Conservation (phyloP, 2,797 vertebrate species). For the Rhynchotus rufescens region DNA sequence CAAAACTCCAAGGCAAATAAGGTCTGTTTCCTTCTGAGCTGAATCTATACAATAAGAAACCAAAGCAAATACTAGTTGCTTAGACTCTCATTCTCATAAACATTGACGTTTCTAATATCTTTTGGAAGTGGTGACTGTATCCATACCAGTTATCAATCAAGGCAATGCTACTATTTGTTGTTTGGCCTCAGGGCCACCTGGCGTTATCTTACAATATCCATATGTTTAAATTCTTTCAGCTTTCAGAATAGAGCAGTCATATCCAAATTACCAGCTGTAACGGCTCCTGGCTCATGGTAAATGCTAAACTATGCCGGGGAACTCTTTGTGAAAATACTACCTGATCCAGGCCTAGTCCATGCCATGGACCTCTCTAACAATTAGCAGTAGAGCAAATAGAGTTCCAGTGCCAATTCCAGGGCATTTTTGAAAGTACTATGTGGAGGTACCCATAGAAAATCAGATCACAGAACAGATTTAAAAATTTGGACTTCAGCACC, state of each 20-base stretch:
- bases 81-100: neutral
- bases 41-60: neutral
- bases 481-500: neutral
- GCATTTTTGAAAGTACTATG: neutral
- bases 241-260: neutral
- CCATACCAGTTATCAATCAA: neutral
- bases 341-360: neutral
- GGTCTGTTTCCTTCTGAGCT: neutral
- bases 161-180: neutral
- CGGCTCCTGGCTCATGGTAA: neutral
- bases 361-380: neutral
- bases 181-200: neutral
- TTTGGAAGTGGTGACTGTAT: neutral
- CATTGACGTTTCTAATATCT: neutral
- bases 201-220: neutral
- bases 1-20: neutral
- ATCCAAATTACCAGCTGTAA: neutral
- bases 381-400: neutral
- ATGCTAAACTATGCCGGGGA: neutral
- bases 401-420: neutral
- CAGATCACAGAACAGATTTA: neutral
- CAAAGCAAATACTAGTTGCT: neutral
- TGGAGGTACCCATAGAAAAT: neutral
- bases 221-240: neutral
- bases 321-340: neutral